phyloP scores from a whole-genome alignment of 2,888 invertebrate species.

The Branchellion lobata region DNA sequence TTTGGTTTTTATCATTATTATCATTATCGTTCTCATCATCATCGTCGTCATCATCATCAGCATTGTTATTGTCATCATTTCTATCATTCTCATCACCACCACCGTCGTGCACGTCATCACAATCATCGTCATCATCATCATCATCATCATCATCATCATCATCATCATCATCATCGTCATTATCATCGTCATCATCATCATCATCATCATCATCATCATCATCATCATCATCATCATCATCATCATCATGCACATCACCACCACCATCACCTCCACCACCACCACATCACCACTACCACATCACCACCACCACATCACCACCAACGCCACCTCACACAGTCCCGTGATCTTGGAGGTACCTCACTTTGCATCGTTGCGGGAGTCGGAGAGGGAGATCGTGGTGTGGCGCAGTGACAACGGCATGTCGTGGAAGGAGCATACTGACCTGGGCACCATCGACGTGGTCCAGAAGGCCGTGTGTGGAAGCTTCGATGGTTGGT shows the following conservation, averaged over 20 bases:
- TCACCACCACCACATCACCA: too few relatives aligned
- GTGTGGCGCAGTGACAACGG: conserved; percentile 96
- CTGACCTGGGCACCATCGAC: conserved; percentile 88
- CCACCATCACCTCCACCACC: not conserved
- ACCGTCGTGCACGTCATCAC: not conserved
- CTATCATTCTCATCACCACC: too few relatives aligned
- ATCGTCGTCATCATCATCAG: too few relatives aligned
- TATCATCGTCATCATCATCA: too few relatives aligned
- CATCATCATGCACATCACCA: not conserved
- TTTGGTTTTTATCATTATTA: not conserved
- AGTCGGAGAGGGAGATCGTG: conserved; percentile 93
- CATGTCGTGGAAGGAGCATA: conserved; percentile 97
- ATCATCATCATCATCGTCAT: too few relatives aligned
- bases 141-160: too few relatives aligned
- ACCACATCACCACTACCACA: too few relatives aligned
- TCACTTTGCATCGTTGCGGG: conserved; percentile 95
- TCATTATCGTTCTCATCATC: too few relatives aligned
- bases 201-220: too few relatives aligned
- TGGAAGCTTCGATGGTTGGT: conserved; percentile 68
- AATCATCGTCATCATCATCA: not conserved
- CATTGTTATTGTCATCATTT: too few relatives aligned
- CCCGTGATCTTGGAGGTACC: conserved; percentile 84
- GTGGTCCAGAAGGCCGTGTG: conserved; percentile 89
- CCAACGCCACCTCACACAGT: conserved; percentile 51
- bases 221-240: too few relatives aligned